These are phyloP conservation scores for Odontothrips loti DNA, from an alignment of 2,888 invertebrate species.

Conservation along the genomic window DNA sequence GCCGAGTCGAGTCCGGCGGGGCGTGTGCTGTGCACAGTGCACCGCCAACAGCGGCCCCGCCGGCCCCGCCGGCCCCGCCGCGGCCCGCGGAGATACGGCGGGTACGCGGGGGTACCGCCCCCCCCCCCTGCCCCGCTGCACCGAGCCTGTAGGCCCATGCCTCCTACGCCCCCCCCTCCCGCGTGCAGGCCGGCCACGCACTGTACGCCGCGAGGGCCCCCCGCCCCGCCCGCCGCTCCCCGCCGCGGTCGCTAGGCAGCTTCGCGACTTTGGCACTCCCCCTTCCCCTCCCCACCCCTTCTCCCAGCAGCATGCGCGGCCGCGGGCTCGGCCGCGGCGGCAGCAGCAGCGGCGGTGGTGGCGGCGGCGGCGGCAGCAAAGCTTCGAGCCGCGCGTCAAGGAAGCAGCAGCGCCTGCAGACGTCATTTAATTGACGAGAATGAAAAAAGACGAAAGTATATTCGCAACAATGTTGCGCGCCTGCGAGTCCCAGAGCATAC, in stretches of 20 bases:
- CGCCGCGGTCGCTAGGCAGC: slow-evolving; percentile 18
- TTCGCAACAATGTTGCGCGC: not conserved
- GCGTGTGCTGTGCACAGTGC: not conserved
- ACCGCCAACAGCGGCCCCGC: not conserved
- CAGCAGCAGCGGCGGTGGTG: no score
- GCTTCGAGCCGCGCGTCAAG: no score
- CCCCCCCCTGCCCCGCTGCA: not conserved
- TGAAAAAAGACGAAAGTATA: not conserved
- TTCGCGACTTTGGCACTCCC: not conserved
- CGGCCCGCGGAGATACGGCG: no score
- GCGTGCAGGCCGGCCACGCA: slow-evolving; percentile 1
- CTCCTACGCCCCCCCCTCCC: slow-evolving; percentile 1
- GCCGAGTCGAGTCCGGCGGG: not conserved
- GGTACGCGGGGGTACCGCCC: not conserved
- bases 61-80: not conserved
- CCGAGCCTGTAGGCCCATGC: not conserved
- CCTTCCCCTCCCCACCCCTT: no score
- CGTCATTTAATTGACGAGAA: not conserved
- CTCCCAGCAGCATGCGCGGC: no score
- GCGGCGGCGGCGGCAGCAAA: not conserved
- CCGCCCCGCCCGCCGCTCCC: no score
- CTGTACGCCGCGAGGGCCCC: no score
- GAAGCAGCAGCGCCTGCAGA: no score
- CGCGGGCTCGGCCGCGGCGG: not conserved
- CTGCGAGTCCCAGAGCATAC: no score